Conservation (phyloP, 2,888 invertebrate genomes). For the Standfussiana lucernea region DNA sequence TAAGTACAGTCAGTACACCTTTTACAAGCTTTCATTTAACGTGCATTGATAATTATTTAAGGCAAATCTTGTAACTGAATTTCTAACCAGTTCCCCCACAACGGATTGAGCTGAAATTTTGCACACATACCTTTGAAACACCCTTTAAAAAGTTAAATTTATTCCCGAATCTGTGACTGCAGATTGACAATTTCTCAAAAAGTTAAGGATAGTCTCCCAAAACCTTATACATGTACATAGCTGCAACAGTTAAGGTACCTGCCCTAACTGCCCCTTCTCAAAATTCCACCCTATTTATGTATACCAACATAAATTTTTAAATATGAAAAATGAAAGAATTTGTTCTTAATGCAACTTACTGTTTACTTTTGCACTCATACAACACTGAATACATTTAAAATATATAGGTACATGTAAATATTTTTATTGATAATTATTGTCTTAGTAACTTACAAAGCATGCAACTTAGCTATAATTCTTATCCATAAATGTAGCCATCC, state of each 20-base stretch:
- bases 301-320: neutral
- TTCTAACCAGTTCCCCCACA: too few relatives aligned
- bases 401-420: constrained; percentile 9
- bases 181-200: too few relatives aligned
- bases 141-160: too few relatives aligned
- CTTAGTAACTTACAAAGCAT: constrained; percentile 15
- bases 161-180: too few relatives aligned
- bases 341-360: constrained; percentile 3
- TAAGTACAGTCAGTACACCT: too few relatives aligned
- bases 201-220: neutral
- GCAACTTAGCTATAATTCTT: constrained; percentile 40
- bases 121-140: too few relatives aligned
- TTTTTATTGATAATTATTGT: constrained; percentile 42
- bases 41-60: too few relatives aligned
- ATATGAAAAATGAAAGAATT: neutral
- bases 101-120: too few relatives aligned
- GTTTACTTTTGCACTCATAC: neutral
- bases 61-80: too few relatives aligned
- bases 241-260: neutral
- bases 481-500: constrained; percentile 97
- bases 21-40: too few relatives aligned
- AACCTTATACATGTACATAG: neutral
- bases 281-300: neutral
- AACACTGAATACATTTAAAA: constrained; percentile 42
- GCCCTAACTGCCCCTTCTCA: neutral